These are phyloP conservation scores for Elegia similella DNA, from an alignment of 2,888 invertebrate genomes.

Conservation along the genomic window DNA sequence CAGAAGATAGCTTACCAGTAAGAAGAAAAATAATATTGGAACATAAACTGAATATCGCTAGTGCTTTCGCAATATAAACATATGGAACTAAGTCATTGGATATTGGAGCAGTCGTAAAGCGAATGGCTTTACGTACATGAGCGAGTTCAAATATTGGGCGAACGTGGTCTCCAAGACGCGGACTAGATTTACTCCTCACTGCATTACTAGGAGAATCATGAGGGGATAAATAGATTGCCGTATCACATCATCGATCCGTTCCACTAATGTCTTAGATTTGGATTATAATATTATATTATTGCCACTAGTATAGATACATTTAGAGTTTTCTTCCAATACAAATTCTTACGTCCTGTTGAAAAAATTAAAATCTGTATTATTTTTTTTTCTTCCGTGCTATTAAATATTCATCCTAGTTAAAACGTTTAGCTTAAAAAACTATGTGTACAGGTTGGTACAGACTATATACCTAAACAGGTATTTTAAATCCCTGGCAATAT, in stretches of 20 bases:
- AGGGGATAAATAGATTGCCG: background rate
- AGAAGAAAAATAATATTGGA: slow-evolving; percentile 27
- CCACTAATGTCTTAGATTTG: too few species aligned
- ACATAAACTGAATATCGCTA: slow-evolving; percentile 25
- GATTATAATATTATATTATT: too few species aligned
- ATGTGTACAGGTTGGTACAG: too few species aligned
- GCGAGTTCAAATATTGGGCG: slow-evolving; percentile 65
- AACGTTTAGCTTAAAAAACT: too few species aligned
- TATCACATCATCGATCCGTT: background rate
- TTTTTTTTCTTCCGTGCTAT: too few species aligned
- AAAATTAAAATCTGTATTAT: too few species aligned
- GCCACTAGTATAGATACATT: too few species aligned
- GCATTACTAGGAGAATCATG: slow-evolving; percentile 47
- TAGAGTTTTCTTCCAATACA: too few species aligned
- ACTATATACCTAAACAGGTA: too few species aligned
- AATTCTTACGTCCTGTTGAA: too few species aligned
- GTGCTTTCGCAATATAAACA: slow-evolving; percentile 30
- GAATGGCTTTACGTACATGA: slow-evolving; percentile 60
- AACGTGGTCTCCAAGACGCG: slow-evolving; percentile 60
- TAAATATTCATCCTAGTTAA: too few species aligned
- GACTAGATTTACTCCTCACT: slow-evolving; percentile 50
- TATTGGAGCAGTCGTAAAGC: slow-evolving; percentile 53
- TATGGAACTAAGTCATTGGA: slow-evolving; percentile 38
- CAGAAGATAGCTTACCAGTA: background rate
- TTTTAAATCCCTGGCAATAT: too few species aligned